Percentiles rank a stretch among this genome's conserved stretches.
Conservation (phyloP, 35 echinoderm and acorn worm species). For the Anneissia japonica region DNA sequence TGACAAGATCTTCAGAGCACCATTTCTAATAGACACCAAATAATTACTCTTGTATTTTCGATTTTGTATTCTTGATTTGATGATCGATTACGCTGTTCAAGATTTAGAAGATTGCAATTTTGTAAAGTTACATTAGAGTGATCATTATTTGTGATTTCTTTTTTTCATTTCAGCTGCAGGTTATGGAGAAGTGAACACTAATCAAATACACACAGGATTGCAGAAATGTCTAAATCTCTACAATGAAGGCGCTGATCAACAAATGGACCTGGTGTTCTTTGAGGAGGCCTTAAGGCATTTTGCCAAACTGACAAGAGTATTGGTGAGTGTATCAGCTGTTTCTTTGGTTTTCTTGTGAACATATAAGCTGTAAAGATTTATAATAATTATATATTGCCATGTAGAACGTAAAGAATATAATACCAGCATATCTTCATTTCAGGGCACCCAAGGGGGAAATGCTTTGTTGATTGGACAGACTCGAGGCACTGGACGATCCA, state of each 20-base stretch:
- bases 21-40: background rate
- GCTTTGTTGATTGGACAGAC: constrained; percentile 63
- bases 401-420: too few relatives aligned
- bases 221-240: constrained; percentile 47
- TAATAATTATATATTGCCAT: background rate
- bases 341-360: too few relatives aligned
- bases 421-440: too few relatives aligned
- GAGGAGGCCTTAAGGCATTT: constrained; percentile 69
- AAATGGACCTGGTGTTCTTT: constrained; percentile 86
- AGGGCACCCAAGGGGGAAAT: constrained; percentile 80
- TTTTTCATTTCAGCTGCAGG: constrained; percentile 21
- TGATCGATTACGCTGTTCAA: too few relatives aligned
- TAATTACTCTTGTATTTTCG: background rate
- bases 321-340: too few relatives aligned
- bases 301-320: constrained; percentile 72
- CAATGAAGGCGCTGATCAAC: constrained; percentile 45
- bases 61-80: background rate
- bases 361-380: background rate
- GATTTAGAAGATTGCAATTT: background rate
- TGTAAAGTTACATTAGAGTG: background rate
- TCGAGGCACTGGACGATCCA: constrained; percentile 56
- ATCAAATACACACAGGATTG: constrained; percentile 42
- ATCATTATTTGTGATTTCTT: background rate
- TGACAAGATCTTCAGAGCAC: too few relatives aligned
- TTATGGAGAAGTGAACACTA: constrained; percentile 54